These are phyloP conservation scores for Chaetophractus vellerosus DNA, from an alignment of 2,797 vertebrate species.

Conservation along the genomic window DNA sequence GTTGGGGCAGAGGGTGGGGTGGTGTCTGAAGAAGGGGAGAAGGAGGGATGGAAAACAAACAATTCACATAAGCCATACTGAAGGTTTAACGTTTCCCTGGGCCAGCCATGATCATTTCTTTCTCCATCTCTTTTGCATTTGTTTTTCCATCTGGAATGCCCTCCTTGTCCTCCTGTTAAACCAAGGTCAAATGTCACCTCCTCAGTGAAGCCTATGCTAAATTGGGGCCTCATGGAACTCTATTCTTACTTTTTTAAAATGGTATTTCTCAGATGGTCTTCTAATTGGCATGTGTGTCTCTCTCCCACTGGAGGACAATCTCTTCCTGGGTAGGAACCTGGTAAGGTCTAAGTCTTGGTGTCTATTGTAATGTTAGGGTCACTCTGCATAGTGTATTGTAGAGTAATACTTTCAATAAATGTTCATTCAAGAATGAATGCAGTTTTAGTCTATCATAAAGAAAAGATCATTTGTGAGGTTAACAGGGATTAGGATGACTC, in stretches of 20 bases:
- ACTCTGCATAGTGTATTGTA: neutral
- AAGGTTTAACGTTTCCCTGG: neutral
- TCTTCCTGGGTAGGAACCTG: neutral
- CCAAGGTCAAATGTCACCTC: neutral
- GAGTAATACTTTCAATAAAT: neutral
- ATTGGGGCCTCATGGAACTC: neutral
- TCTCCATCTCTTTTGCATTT: neutral
- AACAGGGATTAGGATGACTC: slow-evolving; percentile 5
- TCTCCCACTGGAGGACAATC: neutral
- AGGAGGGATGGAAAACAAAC: neutral
- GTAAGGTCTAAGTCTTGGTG: neutral
- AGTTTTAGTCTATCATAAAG: neutral
- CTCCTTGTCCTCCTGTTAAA: neutral
- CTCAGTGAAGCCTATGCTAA: neutral
- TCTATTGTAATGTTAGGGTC: neutral
- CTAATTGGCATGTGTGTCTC: neutral
- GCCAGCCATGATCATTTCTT: neutral
- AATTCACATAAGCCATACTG: neutral
- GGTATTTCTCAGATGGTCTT: slow-evolving; percentile 36
- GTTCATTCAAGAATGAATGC: neutral
- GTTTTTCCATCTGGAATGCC: neutral
- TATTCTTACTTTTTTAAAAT: neutral
- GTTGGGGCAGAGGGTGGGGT: neutral
- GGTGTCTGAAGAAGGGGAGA: neutral
- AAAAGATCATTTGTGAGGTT: slow-evolving; percentile 39